Evolutionary conservation across 2,888 invertebrate genomes (phyloP).

Genomic region (Zaprionus lineosus): DNA sequence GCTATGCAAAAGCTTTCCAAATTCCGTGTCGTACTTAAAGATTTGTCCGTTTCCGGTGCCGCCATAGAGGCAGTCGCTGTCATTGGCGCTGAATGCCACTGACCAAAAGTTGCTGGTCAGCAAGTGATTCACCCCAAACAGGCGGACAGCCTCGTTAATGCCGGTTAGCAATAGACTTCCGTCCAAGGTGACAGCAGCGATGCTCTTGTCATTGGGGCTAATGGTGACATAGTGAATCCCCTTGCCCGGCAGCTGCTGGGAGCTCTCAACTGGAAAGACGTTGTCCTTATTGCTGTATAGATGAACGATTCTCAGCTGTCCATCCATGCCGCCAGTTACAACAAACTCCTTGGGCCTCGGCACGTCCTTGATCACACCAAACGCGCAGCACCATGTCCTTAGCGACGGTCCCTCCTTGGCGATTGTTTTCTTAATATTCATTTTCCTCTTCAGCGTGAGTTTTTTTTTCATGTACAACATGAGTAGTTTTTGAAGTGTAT

Average conservation of each 20-base stretch:
- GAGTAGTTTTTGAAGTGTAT: no score
- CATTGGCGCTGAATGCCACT: slow-evolving; percentile 8
- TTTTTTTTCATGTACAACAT: no score
- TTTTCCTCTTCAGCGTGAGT: no score
- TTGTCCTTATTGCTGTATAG: slow-evolving; percentile 3
- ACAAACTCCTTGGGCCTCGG: slow-evolving; percentile 37
- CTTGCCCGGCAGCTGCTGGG: slow-evolving; percentile 18
- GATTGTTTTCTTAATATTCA: no score
- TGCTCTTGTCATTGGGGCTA: slow-evolving; percentile 25
- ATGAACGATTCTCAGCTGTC: slow-evolving; percentile 18
- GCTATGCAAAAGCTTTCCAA: slow-evolving; percentile 8
- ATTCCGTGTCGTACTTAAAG: slow-evolving; percentile 22
- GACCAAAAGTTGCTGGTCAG: slow-evolving; percentile 43
- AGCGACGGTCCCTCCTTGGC: no score
- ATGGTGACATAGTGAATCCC: slow-evolving; percentile 38
- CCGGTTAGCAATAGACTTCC: slow-evolving; percentile 30
- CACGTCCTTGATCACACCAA: no score
- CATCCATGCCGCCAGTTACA: slow-evolving; percentile 14
- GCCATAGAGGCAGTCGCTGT: slow-evolving; percentile 25
- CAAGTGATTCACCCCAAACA: slow-evolving; percentile 19
- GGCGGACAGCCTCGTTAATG: slow-evolving; percentile 13
- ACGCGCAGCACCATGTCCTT: no score
- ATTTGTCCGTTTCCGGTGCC: slow-evolving; percentile 38
- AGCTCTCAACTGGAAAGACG: slow-evolving; percentile 15
- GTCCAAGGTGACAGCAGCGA: slow-evolving; percentile 39